phyloP scores from a whole-genome alignment of 2,797 vertebrate genomes.

The Bradypodion pumilum region DNA sequence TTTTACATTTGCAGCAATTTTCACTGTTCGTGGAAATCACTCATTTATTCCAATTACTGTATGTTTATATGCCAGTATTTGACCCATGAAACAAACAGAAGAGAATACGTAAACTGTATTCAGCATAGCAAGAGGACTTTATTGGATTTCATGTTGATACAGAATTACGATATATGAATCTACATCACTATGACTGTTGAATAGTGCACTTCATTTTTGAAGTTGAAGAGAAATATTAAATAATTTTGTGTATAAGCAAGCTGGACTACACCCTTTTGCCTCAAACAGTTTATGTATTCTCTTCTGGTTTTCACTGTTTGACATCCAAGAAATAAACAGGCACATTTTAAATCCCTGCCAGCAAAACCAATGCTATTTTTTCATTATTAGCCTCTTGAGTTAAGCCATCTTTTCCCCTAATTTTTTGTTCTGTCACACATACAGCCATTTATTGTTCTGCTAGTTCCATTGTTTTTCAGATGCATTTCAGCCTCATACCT shows the following conservation, averaged over 20 bases:
- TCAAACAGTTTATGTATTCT: too few relatives aligned
- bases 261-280: too few relatives aligned
- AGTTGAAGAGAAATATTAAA: too few relatives aligned
- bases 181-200: too few relatives aligned
- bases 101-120: too few relatives aligned
- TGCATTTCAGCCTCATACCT: slow-evolving; percentile 17
- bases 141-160: too few relatives aligned
- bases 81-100: background rate
- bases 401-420: background rate
- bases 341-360: background rate
- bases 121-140: too few relatives aligned
- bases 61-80: background rate
- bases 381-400: background rate
- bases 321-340: background rate
- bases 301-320: too few relatives aligned
- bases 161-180: too few relatives aligned
- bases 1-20: background rate
- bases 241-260: too few relatives aligned
- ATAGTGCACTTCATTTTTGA: too few relatives aligned
- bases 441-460: background rate
- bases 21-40: background rate
- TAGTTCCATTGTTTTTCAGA: background rate
- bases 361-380: background rate
- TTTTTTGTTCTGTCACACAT: background rate
- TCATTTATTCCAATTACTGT: background rate